Evolutionary conservation across 1,140 invertebrate species (phyloP).

Genomic region (Ostrea edulis): DNA sequence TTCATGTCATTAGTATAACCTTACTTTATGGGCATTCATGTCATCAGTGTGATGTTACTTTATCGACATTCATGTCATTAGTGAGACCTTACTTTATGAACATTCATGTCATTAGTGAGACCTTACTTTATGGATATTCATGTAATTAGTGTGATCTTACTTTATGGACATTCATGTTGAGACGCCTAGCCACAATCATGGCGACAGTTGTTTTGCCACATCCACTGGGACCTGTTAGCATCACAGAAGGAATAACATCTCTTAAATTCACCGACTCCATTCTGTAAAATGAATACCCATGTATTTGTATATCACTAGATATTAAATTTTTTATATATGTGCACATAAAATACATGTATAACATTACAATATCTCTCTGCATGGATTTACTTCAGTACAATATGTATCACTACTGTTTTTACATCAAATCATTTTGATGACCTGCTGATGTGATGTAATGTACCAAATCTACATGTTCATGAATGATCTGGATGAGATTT

Average conservation of each 20-base stretch:
- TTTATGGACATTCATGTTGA: slow-evolving; percentile 69
- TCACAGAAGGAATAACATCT: slow-evolving; percentile 63
- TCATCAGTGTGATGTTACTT: too few species aligned
- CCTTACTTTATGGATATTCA: background rate
- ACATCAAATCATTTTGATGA: too few species aligned
- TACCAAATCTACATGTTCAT: too few species aligned
- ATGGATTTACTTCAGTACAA: background rate
- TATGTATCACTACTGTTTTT: too few species aligned
- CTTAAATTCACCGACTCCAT: slow-evolving; percentile 54
- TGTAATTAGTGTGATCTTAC: slow-evolving; percentile 47
- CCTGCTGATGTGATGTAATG: too few species aligned
- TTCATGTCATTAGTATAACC: too few species aligned
- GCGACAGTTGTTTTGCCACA: slow-evolving; percentile 72
- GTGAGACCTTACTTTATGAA: too few species aligned
- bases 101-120: too few species aligned
- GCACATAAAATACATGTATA: background rate
- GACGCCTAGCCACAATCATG: slow-evolving; percentile 64
- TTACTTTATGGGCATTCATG: too few species aligned
- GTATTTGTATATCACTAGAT: too few species aligned
- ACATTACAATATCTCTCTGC: background rate
- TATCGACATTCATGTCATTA: too few species aligned
- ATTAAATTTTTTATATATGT: background rate
- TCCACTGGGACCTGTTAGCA: slow-evolving; percentile 69
- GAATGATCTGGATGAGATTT: too few species aligned
- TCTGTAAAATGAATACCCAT: slow-evolving; percentile 46